phyloP scores from a whole-genome alignment of 2,113 vertebrate genomes.

The Ammospiza nelsoni region DNA sequence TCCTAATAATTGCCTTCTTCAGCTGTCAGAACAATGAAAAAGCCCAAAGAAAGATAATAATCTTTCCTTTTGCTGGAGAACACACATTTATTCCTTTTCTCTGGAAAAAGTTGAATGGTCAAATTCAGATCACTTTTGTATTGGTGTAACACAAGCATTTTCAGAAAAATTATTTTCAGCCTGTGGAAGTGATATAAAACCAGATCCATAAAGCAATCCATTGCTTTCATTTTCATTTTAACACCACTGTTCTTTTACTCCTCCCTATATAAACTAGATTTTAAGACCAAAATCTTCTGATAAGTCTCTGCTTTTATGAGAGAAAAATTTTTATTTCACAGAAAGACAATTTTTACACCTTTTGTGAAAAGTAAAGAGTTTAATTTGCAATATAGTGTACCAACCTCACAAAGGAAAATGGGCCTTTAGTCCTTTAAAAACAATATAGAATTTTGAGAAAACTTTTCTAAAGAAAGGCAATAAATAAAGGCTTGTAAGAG shows the following conservation, averaged over 20 bases:
- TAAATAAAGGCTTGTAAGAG: background rate
- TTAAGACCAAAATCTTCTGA: background rate
- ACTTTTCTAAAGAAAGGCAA: background rate
- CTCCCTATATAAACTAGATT: background rate
- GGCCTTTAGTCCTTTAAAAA: background rate
- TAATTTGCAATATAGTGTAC: background rate
- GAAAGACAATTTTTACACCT: background rate
- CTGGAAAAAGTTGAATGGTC: background rate
- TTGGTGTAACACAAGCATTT: background rate
- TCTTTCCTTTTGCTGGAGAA: background rate
- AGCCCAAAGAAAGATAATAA: background rate
- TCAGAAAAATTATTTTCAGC: background rate
- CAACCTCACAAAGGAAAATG: background rate
- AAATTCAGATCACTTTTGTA: background rate
- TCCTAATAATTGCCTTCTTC: background rate
- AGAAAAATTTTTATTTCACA: background rate
- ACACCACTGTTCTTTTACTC: background rate
- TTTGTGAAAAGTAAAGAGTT: background rate
- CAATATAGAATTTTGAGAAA: background rate
- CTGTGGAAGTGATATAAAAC: background rate
- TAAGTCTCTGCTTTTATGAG: background rate
- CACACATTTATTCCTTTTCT: background rate
- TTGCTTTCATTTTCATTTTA: background rate
- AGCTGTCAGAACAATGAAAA: background rate
- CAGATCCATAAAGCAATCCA: background rate